These are phyloP conservation scores for Ophion ventricosus DNA, from an alignment of 2,888 invertebrate genomes.

Conservation along the genomic window DNA sequence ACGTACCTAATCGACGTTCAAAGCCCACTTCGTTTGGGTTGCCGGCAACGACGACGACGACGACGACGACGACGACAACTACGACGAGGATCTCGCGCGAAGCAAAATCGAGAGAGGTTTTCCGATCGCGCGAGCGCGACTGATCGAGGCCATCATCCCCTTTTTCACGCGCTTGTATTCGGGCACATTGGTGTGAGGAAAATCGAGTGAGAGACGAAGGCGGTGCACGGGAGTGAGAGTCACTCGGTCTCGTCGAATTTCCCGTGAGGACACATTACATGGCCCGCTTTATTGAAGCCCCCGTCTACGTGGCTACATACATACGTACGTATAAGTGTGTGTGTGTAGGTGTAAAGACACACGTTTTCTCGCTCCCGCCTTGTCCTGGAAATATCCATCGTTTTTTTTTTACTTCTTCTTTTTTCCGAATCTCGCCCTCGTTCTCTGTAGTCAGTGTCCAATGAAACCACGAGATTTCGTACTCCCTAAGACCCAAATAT, in stretches of 20 bases:
- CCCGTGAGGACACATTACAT: slow-evolving; percentile 64
- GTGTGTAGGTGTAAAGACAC: slow-evolving; percentile 9
- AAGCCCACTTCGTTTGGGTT: slow-evolving; percentile 56
- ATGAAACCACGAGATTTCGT: slow-evolving; percentile 42
- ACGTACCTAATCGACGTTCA: slow-evolving; percentile 65
- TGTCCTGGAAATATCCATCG: slow-evolving; percentile 25
- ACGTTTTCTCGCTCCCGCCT: slow-evolving; percentile 43
- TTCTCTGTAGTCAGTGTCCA: slow-evolving; percentile 1
- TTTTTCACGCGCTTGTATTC: slow-evolving; percentile 32
- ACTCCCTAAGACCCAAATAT: slow-evolving; percentile 19
- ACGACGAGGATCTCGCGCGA: slow-evolving; percentile 6
- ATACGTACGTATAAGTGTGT: background rate
- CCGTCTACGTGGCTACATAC: background rate
- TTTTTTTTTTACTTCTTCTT: slow-evolving; percentile 25
- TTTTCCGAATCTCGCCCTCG: background rate
- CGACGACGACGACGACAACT: slow-evolving; percentile 8
- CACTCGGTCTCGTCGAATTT: slow-evolving; percentile 62
- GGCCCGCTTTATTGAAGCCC: slow-evolving; percentile 53
- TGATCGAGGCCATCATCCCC: slow-evolving; percentile 58
- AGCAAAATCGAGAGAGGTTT: slow-evolving; percentile 26
- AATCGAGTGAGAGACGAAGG: slow-evolving; percentile 46
- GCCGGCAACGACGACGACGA: slow-evolving; percentile 26
- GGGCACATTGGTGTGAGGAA: slow-evolving; percentile 49
- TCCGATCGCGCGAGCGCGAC: slow-evolving; percentile 57
- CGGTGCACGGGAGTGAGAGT: slow-evolving; percentile 53